These are phyloP conservation scores for Melipona beecheii DNA, from an alignment of 2,888 invertebrate genomes.

Conservation along the genomic window DNA sequence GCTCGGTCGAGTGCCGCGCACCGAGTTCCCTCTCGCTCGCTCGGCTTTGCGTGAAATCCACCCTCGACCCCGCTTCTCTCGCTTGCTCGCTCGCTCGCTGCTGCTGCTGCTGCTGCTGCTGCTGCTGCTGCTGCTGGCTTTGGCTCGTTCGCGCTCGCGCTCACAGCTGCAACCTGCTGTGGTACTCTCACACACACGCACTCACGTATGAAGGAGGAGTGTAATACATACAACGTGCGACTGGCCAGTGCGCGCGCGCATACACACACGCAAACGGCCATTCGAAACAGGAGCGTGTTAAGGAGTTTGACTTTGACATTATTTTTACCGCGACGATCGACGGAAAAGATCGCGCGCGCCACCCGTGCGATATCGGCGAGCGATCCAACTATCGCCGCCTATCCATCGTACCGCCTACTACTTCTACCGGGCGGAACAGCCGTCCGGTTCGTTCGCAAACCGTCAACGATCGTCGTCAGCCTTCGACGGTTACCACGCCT, in stretches of 20 bases:
- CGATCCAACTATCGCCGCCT: background rate
- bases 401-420: background rate
- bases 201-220: too few relatives aligned
- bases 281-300: slow-evolving; percentile 66
- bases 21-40: slow-evolving; percentile 24
- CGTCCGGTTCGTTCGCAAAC: background rate
- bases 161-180: slow-evolving; percentile 49
- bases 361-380: background rate
- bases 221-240: slow-evolving; percentile 13
- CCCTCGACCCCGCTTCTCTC: slow-evolving; percentile 59
- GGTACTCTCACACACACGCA: background rate
- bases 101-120: too few relatives aligned
- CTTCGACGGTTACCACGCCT: background rate
- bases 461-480: background rate
- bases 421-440: background rate
- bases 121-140: too few relatives aligned
- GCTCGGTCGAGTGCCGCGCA: slow-evolving; percentile 4
- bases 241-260: slow-evolving; percentile 18
- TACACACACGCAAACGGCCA: slow-evolving; percentile 17
- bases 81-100: slow-evolving; percentile 4
- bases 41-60: slow-evolving; percentile 50
- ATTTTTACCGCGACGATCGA: slow-evolving; percentile 42
- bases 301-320: slow-evolving; percentile 58
- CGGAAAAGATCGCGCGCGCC: slow-evolving; percentile 5
- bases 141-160: slow-evolving; percentile 28